Percentiles rank a stretch among this genome's conserved stretches.
Evolutionary conservation across 2,888 invertebrate genomes (phyloP).

Genomic region (Cataglyphis cursor): DNA sequence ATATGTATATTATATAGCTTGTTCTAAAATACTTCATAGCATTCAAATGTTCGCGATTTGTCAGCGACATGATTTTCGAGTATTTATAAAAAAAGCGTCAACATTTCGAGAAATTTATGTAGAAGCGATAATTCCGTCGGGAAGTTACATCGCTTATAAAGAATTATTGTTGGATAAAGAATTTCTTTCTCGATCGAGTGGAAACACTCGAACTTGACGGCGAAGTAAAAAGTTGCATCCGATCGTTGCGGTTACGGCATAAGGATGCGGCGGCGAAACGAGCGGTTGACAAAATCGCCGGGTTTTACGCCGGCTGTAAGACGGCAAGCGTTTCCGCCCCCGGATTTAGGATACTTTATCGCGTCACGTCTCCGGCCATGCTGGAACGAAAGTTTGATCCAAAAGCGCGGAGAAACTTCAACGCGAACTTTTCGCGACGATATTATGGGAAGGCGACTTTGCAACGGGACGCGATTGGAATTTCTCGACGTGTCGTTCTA

Average conservation of each 20-base stretch:
- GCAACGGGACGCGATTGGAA: conserved; percentile 14
- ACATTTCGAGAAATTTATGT: background rate
- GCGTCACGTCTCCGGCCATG: conserved; percentile 26
- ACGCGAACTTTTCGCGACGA: background rate
- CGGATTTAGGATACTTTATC: conserved; percentile 28
- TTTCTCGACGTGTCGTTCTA: conserved; percentile 21
- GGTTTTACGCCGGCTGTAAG: conserved; percentile 42
- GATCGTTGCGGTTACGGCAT: conserved; percentile 25
- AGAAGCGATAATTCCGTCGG: background rate
- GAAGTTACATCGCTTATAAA: background rate
- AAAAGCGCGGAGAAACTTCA: conserved; percentile 17
- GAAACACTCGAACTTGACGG: conserved; percentile 18
- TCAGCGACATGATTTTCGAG: background rate
- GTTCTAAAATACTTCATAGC: background rate
- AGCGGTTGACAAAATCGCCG: conserved; percentile 36
- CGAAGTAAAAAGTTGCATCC: conserved; percentile 27
- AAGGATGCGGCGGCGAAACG: conserved; percentile 23
- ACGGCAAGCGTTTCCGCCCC: conserved; percentile 8
- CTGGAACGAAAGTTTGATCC: conserved; percentile 12
- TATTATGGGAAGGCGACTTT: conserved; percentile 15
- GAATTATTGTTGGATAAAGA: conserved; percentile 18
- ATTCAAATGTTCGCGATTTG: background rate
- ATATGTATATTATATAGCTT: background rate
- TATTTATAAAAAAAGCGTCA: background rate
- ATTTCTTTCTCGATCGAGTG: background rate